Conservation (phyloP, 2,113 vertebrate genomes). For the Esox niger region DNA sequence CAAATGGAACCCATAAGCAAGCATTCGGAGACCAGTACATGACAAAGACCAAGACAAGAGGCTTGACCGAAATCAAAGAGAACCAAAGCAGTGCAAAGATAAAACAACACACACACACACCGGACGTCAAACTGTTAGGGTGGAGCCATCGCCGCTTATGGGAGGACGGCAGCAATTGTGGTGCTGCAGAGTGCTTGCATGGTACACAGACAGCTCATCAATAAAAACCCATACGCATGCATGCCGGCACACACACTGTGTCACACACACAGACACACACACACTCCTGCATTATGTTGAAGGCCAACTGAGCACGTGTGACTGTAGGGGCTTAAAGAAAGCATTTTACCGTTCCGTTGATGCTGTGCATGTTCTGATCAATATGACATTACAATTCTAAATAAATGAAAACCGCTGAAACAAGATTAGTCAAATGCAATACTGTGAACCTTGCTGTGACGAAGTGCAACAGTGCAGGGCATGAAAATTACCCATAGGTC, state of each 20-base stretch:
- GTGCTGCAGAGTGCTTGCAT: slow-evolving; percentile 30
- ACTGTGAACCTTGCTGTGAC: not conserved
- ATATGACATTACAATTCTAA: not conserved
- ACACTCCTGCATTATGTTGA: not conserved
- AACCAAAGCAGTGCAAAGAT: slow-evolving; percentile 61
- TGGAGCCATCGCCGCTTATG: too few species aligned
- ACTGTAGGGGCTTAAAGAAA: slow-evolving; percentile 12
- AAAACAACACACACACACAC: slow-evolving; percentile 46
- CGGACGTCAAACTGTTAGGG: slow-evolving; percentile 26
- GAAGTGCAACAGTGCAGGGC: not conserved
- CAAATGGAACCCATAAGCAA: slow-evolving; percentile 77
- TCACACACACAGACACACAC: slow-evolving; percentile 28
- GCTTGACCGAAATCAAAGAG: slow-evolving; percentile 61
- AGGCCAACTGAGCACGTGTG: slow-evolving; percentile 3
- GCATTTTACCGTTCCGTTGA: slow-evolving; percentile 2
- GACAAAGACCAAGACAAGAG: slow-evolving; percentile 67
- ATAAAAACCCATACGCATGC: too few species aligned
- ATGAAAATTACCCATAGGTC: not conserved
- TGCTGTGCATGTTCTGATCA: not conserved
- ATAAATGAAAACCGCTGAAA: not conserved
- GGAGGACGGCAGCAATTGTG: too few species aligned
- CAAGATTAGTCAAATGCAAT: slow-evolving; percentile 8
- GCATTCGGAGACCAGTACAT: slow-evolving; percentile 73
- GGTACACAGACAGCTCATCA: slow-evolving; percentile 23
- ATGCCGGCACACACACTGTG: too few species aligned